phyloP scores from a whole-genome alignment of 2,797 vertebrate genomes.

The Crocidura indochinensis region DNA sequence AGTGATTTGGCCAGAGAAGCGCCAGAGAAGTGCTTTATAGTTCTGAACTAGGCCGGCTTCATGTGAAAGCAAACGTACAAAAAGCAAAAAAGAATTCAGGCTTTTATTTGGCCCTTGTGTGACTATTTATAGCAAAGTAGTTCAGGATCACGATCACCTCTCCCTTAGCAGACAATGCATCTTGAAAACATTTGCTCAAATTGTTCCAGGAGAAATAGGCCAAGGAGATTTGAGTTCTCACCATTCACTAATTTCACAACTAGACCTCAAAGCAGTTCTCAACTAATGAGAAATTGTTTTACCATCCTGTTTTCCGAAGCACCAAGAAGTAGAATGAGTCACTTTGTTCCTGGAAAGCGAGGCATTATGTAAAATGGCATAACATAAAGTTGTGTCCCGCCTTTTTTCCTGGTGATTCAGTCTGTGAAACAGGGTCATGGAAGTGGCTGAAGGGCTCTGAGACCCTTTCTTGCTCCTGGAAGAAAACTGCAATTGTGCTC shows the following conservation, averaged over 20 bases:
- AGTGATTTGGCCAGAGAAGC: constrained; percentile 40
- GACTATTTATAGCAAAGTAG: constrained; percentile 68
- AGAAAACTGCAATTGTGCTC: no score
- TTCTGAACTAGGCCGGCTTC: constrained; percentile 78
- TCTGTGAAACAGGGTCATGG: neutral
- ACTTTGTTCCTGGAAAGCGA: constrained; percentile 49
- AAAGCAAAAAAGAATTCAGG: constrained; percentile 57
- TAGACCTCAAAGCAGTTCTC: constrained; percentile 18
- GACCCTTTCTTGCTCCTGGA: neutral
- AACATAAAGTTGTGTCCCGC: neutral
- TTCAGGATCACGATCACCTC: constrained; percentile 72
- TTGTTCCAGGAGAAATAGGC: constrained; percentile 68
- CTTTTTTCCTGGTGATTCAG: no score
- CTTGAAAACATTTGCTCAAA: constrained; percentile 78
- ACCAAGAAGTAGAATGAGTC: neutral
- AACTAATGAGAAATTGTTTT: constrained; percentile 58
- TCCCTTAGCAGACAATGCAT: constrained; percentile 71
- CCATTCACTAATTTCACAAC: constrained; percentile 64
- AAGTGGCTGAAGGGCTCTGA: no score
- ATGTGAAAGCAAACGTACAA: constrained; percentile 62
- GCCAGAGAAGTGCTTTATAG: neutral
- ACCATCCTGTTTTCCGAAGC: constrained; percentile 63
- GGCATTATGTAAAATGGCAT: constrained; percentile 5
- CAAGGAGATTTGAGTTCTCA: constrained; percentile 62
- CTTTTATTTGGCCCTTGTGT: constrained; percentile 70